phyloP scores from a whole-genome alignment of 2,113 vertebrate species.

The Gopherus evgoodei region DNA sequence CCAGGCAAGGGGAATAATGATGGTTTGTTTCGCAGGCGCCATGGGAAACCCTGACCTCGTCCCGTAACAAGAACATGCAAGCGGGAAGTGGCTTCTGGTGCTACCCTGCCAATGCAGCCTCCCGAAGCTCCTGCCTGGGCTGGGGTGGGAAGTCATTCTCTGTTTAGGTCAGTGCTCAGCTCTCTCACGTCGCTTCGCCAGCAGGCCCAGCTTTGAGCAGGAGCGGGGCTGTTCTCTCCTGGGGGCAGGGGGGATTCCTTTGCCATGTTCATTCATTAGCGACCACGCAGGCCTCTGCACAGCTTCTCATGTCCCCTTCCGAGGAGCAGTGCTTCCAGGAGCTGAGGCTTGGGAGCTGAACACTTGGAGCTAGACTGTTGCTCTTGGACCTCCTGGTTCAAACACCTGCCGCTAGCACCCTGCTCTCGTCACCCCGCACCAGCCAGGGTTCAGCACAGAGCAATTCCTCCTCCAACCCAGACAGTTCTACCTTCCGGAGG shows the following conservation, averaged over 20 bases:
- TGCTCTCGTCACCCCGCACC: background rate
- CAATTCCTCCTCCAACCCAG: background rate
- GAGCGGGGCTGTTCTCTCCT: background rate
- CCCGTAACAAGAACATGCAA: no score
- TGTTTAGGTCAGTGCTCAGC: no score
- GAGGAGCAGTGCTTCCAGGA: background rate
- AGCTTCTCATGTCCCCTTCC: background rate
- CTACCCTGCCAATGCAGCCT: no score
- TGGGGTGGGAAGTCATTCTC: background rate
- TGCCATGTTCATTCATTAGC: background rate
- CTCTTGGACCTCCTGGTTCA: background rate
- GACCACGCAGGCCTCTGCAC: rapidly evolving
- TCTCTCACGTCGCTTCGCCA: background rate
- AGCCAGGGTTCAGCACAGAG: background rate
- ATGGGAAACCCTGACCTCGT: background rate
- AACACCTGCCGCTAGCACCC: background rate
- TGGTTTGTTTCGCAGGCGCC: background rate
- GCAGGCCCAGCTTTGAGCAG: background rate
- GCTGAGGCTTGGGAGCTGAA: background rate
- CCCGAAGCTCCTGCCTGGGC: background rate
- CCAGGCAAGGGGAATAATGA: background rate
- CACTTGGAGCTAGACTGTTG: background rate
- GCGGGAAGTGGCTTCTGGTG: background rate
- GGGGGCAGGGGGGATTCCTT: background rate
- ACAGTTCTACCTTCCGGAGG: background rate